Base-by-base conservation (phyloP, 2,888 invertebrate species). In the Pherbina coryleti region DNA sequence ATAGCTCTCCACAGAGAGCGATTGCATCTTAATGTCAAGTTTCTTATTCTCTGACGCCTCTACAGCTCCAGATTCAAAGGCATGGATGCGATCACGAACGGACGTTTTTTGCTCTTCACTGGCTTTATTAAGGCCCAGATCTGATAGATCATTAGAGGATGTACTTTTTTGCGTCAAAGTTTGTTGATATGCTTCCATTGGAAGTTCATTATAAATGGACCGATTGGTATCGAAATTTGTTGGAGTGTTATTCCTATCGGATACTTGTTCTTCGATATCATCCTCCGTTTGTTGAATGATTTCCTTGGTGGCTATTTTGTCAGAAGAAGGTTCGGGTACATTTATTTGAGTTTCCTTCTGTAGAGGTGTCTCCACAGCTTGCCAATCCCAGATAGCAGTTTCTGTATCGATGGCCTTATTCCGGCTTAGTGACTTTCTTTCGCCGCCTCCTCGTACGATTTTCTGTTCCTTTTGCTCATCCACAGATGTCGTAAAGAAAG, bases 61-160 rank as follows among this genome's bases (percentile, higher is more conserved):
- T 5, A 80, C 75, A 0, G 67, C 57, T 3, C 82, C 83, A 7
- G 82, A 81, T 81, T 90, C 89, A 73, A 90, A 89, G 0, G 85
- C 88, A 22, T 82, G 86, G 8, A 90, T 89, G 5, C 88, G 84
- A 80, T 89, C 88, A 8, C 86, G 86, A 2, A 90, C 88, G 0
- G 88, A 88, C 3, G 88, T 81, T 76, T 88, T 89, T 0, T 83
- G 79, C 31, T 84, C 79, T 31, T 86, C 87, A 31, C 80, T 77
- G 2, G 84, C 81, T 72, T 84, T 84, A 0, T 80, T 83, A 2
- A 87, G 81, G 2, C 82, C 87, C 7, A 86, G 80, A 78, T 87
- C 85, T 7, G 86, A 86, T 34, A 87, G 76, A 1, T 85, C 85
- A 72, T 85, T 87, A 8, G 11, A 44, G 0, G 82, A 0, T 2